Percentiles rank a stretch among this genome's conserved stretches.
phyloP scores from a whole-genome alignment of 2,797 vertebrate species.

The Coregonus sp. region DNA sequence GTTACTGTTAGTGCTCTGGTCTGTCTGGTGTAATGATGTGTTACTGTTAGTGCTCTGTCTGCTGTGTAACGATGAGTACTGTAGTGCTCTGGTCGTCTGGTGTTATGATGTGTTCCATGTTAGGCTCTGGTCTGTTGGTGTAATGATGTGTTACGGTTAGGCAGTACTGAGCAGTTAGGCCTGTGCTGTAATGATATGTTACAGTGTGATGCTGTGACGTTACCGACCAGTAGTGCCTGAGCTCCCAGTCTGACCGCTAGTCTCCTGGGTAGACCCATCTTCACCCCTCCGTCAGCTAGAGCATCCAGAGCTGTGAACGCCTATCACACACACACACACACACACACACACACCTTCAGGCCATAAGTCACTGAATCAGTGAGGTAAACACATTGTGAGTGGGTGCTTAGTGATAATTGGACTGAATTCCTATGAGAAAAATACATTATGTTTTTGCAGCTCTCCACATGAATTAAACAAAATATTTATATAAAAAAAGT shows the following conservation, averaged over 20 bases:
- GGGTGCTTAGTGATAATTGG: neutral
- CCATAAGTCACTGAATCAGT: neutral
- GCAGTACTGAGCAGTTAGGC: neutral
- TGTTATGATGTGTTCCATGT: no score
- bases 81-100: no score
- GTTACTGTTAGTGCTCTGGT: no score
- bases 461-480: no score
- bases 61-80: no score
- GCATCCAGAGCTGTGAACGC: constrained; percentile 94
- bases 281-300: constrained; percentile 93
- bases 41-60: no score
- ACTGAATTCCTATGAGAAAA: no score
- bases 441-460: no score
- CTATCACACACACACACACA: constrained; percentile 61
- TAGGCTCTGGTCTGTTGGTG: no score
- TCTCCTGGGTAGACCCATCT: constrained; percentile 94
- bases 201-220: neutral
- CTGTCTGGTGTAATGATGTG: no score
- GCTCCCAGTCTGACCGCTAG: constrained; percentile 90
- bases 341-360: neutral
- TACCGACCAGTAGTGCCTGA: constrained; percentile 90
- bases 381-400: neutral
- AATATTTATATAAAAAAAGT: neutral
- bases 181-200: neutral
- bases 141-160: no score